A percentile compares a stretch with the other conserved stretches of the same genome.
Conservation (phyloP, 2,797 vertebrate genomes). For the Gephyroberyx darwinii region DNA sequence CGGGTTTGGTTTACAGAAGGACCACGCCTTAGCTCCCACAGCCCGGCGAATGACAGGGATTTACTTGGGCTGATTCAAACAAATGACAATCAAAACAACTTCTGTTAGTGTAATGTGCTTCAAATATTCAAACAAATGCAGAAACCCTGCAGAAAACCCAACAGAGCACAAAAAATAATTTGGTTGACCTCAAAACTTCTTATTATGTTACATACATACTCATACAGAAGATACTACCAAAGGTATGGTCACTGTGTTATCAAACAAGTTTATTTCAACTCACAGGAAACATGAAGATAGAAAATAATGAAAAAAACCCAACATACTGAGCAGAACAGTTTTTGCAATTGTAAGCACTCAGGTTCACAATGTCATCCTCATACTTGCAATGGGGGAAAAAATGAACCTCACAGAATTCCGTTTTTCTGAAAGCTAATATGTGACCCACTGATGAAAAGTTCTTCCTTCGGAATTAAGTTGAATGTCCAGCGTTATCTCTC, state of each 20-base stretch:
- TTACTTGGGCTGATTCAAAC: constrained; percentile 65
- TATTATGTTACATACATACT: constrained; percentile 38
- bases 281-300: constrained; percentile 52
- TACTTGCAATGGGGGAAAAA: constrained; percentile 51
- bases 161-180: constrained; percentile 43
- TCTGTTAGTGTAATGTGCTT: constrained; percentile 49
- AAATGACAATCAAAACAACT: constrained; percentile 67
- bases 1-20: constrained; percentile 57
- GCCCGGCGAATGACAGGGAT: constrained; percentile 60
- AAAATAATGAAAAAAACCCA: constrained; percentile 51
- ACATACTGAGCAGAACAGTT: constrained; percentile 34
- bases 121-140: constrained; percentile 43
- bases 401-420: constrained; percentile 58
- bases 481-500: constrained; percentile 83
- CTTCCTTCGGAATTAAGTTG: constrained; percentile 84
- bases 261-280: constrained; percentile 64
- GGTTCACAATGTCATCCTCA: constrained; percentile 67
- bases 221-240: constrained; percentile 42
- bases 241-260: constrained; percentile 63
- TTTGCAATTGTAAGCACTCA: constrained; percentile 65
- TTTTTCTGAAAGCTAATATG: constrained; percentile 81
- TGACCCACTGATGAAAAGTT: constrained; percentile 85
- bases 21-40: constrained; percentile 54
- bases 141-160: constrained; percentile 37
- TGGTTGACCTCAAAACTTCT: constrained; percentile 62